Base-by-base conservation (phyloP, 2,113 vertebrate species). In the Odontesthes bonariensis region DNA sequence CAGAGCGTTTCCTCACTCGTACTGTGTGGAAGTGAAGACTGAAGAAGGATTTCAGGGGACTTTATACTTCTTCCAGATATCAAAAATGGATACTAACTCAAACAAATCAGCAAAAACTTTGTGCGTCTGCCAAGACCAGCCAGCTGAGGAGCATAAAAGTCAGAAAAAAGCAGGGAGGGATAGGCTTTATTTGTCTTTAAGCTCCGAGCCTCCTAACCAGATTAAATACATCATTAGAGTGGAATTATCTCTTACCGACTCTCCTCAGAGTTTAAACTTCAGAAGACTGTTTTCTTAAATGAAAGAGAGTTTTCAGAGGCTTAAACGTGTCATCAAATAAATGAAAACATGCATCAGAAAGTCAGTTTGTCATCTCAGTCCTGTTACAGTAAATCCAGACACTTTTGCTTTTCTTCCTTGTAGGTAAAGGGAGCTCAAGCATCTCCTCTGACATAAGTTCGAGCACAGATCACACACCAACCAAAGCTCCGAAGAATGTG, bases 391-490 rank as follows among this genome's bases (percentile, higher is more conserved):
- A 31, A 65, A 47, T 47, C 63, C 11, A 54, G 75, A 22, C 33
- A 40, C 5, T 61, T 70, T 47, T 75, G 63, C 71, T 79, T 54
- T 59, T 81, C 52, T 68, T 53, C 52, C 87, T 71, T 52, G 60
- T 88, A 99, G 98, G 97, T 95, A 99, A 99, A 96, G 97, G 97
- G 91, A 99, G 98, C 95, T 99, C 97, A 93, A 99, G 98, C 96
- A 96, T 99, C 95, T 99, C 97, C 92, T 99, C 98, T 89, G 98
- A 99, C 95, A 95, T 99, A 94, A 99, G 98, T 93, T 99, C 98
- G 81, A 96, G 97, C 93, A 99, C 97, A 32, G 98, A 99, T 96
- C 97, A 97, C 90, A 98, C 97, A 6, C 96, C 97, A 23, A 98
- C 96, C 81, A 97, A 96, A 96, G 95, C 96, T 89, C 96, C 94